Evolutionary conservation across 2,113 vertebrate species (phyloP).

Genomic region (Oryzias celebensis): DNA sequence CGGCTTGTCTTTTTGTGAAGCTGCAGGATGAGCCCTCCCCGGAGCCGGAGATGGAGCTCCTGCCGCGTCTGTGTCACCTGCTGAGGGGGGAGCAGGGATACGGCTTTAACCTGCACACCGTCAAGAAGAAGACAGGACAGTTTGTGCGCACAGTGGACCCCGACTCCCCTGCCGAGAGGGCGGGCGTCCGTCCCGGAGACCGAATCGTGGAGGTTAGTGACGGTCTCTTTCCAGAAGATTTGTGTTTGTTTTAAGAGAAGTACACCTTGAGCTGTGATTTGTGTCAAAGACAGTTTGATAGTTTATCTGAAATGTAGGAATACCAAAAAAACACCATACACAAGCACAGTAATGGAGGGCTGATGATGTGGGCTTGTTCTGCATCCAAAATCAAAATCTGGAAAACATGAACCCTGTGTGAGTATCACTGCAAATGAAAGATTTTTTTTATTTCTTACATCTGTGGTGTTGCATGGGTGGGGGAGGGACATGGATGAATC

Average conservation of each 20-base stretch:
- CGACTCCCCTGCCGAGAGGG: constrained; percentile 79
- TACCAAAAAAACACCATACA: too few species aligned
- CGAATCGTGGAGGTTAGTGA: constrained; percentile 86
- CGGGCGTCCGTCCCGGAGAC: constrained; percentile 86
- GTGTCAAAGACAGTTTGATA: too few species aligned
- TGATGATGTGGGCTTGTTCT: too few species aligned
- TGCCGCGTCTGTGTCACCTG: constrained; percentile 88
- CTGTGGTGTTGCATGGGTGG: too few species aligned
- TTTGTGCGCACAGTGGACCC: constrained; percentile 90
- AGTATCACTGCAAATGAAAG: too few species aligned
- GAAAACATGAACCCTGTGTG: too few species aligned
- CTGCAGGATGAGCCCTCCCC: constrained; percentile 65
- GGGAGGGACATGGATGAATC: too few species aligned
- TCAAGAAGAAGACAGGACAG: constrained; percentile 86
- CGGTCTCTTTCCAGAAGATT: neutral
- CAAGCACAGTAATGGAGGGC: too few species aligned
- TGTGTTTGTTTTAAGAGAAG: neutral
- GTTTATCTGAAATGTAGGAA: too few species aligned
- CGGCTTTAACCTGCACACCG: constrained; percentile 93
- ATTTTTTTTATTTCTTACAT: too few species aligned
- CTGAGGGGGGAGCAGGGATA: constrained; percentile 84
- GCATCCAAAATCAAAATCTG: too few species aligned
- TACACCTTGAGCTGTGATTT: too few species aligned
- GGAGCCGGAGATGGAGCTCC: constrained; percentile 74
- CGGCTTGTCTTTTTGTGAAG: neutral